Evolutionary conservation across 1,140 invertebrate species (phyloP).

Genomic region (Centruroides sculpturatus): DNA sequence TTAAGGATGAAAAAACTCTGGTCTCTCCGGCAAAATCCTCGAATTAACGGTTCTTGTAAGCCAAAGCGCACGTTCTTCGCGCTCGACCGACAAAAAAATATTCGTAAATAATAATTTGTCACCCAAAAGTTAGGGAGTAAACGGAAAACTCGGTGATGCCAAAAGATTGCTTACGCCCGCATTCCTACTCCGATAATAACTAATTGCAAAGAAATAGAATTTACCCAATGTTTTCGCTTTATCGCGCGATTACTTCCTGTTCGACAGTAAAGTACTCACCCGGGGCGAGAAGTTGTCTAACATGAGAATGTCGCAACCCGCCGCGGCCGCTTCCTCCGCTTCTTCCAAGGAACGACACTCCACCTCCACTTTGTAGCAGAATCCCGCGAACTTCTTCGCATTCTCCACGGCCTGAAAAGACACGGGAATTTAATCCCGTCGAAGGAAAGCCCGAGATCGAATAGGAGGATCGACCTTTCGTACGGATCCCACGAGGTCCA

Average conservation of each 20-base stretch:
- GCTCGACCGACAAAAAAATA: too few relatives aligned
- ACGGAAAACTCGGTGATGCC: background rate
- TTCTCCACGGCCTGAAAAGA: slow-evolving; percentile 28
- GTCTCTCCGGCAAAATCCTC: too few relatives aligned
- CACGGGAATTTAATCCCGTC: background rate
- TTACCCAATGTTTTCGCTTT: too few relatives aligned
- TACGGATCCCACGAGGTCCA: slow-evolving; percentile 31
- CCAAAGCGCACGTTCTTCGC: too few relatives aligned
- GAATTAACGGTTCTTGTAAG: too few relatives aligned
- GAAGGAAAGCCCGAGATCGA: too few relatives aligned
- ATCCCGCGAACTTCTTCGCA: slow-evolving; percentile 27
- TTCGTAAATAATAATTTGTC: too few relatives aligned
- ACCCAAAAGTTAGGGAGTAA: too few relatives aligned
- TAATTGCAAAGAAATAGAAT: background rate
- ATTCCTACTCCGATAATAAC: too few relatives aligned
- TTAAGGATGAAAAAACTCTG: too few relatives aligned
- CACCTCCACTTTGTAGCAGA: slow-evolving; percentile 34
- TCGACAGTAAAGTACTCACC: slow-evolving; percentile 16
- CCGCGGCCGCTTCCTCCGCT: slow-evolving; percentile 27
- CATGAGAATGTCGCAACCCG: slow-evolving; percentile 34
- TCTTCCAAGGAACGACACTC: slow-evolving; percentile 32
- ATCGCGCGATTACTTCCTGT: too few relatives aligned
- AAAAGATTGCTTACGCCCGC: background rate
- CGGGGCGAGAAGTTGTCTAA: slow-evolving; percentile 33
- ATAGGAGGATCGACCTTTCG: slow-evolving; percentile 22